Percentiles rank a stretch among this genome's conserved stretches.
These are phyloP conservation scores for Dione juno DNA, from an alignment of 2,888 invertebrate genomes.

Conservation along the genomic window DNA sequence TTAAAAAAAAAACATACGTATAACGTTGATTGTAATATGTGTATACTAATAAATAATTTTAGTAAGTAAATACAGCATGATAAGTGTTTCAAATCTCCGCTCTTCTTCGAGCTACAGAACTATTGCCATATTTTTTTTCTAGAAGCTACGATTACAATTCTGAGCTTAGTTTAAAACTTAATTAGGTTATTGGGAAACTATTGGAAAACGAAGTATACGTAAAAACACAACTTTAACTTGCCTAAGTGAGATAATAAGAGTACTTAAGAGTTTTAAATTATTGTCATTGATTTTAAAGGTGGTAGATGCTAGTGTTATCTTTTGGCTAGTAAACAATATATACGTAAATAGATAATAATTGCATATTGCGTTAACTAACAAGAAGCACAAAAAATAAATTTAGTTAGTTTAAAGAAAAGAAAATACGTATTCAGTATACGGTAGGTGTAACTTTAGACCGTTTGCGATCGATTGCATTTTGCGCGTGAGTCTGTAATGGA, in stretches of 20 bases:
- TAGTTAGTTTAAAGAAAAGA: conserved; percentile 73
- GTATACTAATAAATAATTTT: conserved; percentile 79
- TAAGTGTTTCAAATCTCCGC: conserved; percentile 47
- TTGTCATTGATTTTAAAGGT: conserved; percentile 78
- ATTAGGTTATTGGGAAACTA: conserved; percentile 73
- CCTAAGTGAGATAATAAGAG: conserved; percentile 83
- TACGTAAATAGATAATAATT: conserved; percentile 75
- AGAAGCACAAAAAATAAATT: conserved; percentile 67
- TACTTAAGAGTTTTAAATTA: conserved; percentile 81
- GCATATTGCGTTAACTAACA: conserved; percentile 62
- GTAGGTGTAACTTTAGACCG: conserved; percentile 72
- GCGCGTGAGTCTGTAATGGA: conserved; percentile 42
- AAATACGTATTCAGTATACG: conserved; percentile 82
- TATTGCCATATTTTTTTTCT: conserved; percentile 49
- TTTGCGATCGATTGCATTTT: conserved; percentile 55
- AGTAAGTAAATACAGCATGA: conserved; percentile 64
- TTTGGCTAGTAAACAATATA: conserved; percentile 76
- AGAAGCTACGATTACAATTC: conserved; percentile 63
- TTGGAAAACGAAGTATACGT: conserved; percentile 83
- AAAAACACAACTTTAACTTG: conserved; percentile 83
- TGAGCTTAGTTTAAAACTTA: conserved; percentile 77
- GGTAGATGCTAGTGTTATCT: conserved; percentile 79
- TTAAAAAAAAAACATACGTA: conserved; percentile 78
- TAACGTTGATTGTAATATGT: conserved; percentile 83
- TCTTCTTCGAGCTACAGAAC: conserved; percentile 44